These are phyloP conservation scores for Drosophila infuscata DNA, from an alignment of 2,888 invertebrate genomes.

Conservation along the genomic window DNA sequence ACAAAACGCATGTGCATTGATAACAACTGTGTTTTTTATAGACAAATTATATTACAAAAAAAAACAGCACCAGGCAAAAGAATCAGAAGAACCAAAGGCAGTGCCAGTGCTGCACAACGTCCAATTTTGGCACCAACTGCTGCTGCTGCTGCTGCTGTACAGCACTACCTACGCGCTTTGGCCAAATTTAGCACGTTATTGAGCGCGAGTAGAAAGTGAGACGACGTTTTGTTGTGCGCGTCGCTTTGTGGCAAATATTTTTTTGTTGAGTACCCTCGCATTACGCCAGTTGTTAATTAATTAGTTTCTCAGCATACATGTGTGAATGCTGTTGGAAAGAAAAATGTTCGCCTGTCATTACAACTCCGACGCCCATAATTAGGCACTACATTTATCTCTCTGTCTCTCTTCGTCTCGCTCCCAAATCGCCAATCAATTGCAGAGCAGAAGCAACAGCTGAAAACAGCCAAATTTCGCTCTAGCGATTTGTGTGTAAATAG, in stretches of 20 bases:
- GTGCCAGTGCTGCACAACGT: constrained; percentile 38
- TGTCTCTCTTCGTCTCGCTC: constrained; percentile 4
- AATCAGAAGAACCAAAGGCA: constrained; percentile 51
- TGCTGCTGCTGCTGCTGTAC: constrained; percentile 4
- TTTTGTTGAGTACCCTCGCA: constrained; percentile 49
- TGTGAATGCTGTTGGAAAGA: constrained; percentile 35
- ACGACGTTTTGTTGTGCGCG: constrained; percentile 64
- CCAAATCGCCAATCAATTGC: constrained; percentile 48
- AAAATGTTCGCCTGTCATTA: constrained; percentile 51
- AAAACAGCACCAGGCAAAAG: constrained; percentile 68
- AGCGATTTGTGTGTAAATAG: constrained; percentile 61
- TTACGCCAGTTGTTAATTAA: constrained; percentile 46
- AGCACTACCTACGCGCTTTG: constrained; percentile 24
- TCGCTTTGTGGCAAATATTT: constrained; percentile 45
- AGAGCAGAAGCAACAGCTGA: constrained; percentile 72
- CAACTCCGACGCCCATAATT: constrained; percentile 37
- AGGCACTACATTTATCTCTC: constrained; percentile 23
- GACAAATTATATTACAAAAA: constrained; percentile 62
- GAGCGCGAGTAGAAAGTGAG: constrained; percentile 63
- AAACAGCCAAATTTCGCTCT: constrained; percentile 56
- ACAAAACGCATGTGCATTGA: constrained; percentile 39
- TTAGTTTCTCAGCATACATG: constrained; percentile 38
- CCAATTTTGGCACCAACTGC: neutral
- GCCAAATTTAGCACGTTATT: constrained; percentile 40
- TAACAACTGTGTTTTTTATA: constrained; percentile 50